These are phyloP conservation scores for Crotalus viridis DNA, from an alignment of 2,113 vertebrate species.

Conservation along the genomic window DNA sequence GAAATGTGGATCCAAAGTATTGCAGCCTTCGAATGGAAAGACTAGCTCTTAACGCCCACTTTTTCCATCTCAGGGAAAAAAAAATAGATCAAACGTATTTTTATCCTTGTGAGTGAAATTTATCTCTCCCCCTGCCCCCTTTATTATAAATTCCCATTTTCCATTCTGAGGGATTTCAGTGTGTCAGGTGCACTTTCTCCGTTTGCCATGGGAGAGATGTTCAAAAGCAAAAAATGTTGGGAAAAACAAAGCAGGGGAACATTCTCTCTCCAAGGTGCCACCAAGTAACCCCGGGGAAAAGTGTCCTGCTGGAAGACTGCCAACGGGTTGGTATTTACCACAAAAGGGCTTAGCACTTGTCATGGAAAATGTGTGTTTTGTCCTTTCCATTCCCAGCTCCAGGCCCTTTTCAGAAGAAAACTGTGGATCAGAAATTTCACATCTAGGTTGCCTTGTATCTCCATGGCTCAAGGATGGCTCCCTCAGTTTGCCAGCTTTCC, in stretches of 20 bases:
- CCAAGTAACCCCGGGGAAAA: background rate
- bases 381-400: slow-evolving; percentile 11
- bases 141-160: slow-evolving; percentile 12
- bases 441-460: background rate
- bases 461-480: accelerated
- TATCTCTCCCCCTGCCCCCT: slow-evolving; percentile 36
- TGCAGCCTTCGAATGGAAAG: background rate
- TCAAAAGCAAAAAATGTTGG: slow-evolving; percentile 31
- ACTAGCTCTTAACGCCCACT: background rate
- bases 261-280: background rate
- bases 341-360: slow-evolving; percentile 11
- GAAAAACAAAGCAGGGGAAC: background rate
- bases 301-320: background rate
- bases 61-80: background rate
- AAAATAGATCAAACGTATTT: background rate
- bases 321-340: slow-evolving; percentile 28
- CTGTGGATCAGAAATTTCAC: background rate
- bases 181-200: slow-evolving; percentile 52
- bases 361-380: slow-evolving; percentile 33
- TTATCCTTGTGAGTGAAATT: slow-evolving; percentile 33
- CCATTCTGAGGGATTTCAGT: slow-evolving; percentile 44
- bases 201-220: slow-evolving; percentile 53
- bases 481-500: slow-evolving; percentile 2
- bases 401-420: background rate
- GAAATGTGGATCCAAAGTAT: background rate